Evolutionary conservation across 2,888 invertebrate species (phyloP), one percentile per base, ranked within the genome.

Genomic region (Lasius platythorax): DNA sequence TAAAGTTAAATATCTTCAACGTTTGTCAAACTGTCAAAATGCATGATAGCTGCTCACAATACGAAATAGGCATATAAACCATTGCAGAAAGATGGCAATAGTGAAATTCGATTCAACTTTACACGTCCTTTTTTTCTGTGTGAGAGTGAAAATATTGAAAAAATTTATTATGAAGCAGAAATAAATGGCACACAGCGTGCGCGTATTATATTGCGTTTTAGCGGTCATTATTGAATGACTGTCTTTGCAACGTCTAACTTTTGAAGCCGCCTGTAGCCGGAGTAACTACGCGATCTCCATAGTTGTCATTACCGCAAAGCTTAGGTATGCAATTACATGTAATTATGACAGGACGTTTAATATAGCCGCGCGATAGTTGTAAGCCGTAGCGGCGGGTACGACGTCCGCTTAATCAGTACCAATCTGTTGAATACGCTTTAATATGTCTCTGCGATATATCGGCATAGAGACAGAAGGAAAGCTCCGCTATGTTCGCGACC

Each of bases 401-500:
- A 81, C 72, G 37, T 37, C 28, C 43, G 79, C 61, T 81, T 81
- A 81, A 81, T 81, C 72, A 81, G 79, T 72, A 81, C 12, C 46
- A 78, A 88, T 68, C 58, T 81, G 67, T 53, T 64, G 85, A 88
- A 74, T 83, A 46, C 61, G 46, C n/a, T 56, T 83, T 85, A 87
- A 88, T 88, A 84, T 79, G 83, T 87, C 73, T 78, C 67, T 70
- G 33, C 70, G 50, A 70, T 81, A 73, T 63, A 73, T 63, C 78
- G 66, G 66, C 72, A 73, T 50, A 56, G 76, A 76, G 53, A 58
- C 23, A 23, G 46, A 72, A 72, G 79, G 43, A 46, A 61, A 28
- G 46, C 30, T n/a, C n/a, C 33, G 15, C 30, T 18, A 43, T 28
- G 18, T 68, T 61, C 56, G 15, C 56, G 15, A 56, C 9, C 15